Conservation (phyloP, 1,140 invertebrate genomes). For the Cydia strobilella region DNA sequence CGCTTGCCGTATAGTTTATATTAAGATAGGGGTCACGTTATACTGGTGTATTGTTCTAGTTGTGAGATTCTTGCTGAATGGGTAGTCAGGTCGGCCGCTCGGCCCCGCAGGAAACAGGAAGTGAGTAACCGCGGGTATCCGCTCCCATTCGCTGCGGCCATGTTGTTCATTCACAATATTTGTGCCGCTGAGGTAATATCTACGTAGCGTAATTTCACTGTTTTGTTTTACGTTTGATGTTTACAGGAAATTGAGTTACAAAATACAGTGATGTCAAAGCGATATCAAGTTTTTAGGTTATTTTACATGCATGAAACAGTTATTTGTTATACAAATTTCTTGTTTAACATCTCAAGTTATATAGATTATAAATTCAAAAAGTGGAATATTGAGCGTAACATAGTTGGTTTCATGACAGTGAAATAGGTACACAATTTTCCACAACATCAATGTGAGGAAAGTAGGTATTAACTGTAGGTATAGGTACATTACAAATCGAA, state of each 20-base stretch:
- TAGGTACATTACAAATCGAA: no score
- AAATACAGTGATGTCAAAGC: not conserved
- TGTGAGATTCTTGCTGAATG: not conserved
- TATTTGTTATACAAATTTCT: not conserved
- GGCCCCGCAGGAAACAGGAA: slow-evolving; percentile 77
- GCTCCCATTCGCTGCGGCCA: slow-evolving; percentile 72
- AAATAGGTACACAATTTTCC: no score
- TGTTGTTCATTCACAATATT: slow-evolving; percentile 59
- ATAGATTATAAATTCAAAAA: not conserved
- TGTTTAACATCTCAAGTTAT: not conserved
- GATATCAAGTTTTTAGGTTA: not conserved
- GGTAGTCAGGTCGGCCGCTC: slow-evolving; percentile 34
- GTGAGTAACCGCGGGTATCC: slow-evolving; percentile 78
- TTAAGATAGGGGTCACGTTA: not conserved
- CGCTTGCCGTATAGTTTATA: not conserved
- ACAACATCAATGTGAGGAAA: no score
- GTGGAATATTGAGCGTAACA: no score
- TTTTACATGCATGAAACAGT: not conserved
- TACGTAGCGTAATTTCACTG: slow-evolving; percentile 41
- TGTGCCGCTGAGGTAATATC: slow-evolving; percentile 64
- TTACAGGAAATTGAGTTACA: slow-evolving; percentile 23
- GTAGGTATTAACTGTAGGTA: no score
- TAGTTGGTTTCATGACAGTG: no score
- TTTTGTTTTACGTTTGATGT: not conserved
- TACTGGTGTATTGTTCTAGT: not conserved